Evolutionary conservation across 2,797 vertebrate genomes (phyloP).

Genomic region (Okamejei kenojei): DNA sequence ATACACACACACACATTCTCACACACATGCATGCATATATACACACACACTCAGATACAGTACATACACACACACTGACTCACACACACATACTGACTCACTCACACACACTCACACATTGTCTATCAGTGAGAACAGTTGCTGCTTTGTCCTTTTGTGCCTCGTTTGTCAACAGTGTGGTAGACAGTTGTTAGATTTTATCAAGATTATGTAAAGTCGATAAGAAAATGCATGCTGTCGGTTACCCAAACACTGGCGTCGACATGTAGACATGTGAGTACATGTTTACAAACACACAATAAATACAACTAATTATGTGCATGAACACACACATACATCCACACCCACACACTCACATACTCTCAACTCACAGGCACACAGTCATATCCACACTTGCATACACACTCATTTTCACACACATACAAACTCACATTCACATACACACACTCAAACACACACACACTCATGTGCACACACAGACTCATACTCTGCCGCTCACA

Average conservation of each 20-base stretch:
- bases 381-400: background rate
- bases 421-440: background rate
- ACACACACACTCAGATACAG: too few species aligned
- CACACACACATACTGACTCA: background rate
- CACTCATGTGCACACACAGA: background rate
- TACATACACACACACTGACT: too few species aligned
- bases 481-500: background rate
- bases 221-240: background rate
- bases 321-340: background rate
- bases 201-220: background rate
- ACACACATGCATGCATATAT: background rate
- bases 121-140: background rate
- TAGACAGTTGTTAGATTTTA: background rate
- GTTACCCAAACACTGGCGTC: background rate
- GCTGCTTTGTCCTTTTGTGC: background rate
- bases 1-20: too few species aligned
- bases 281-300: background rate
- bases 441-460: background rate
- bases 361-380: too few species aligned
- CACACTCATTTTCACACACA: background rate
- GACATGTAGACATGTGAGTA: background rate
- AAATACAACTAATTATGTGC: too few species aligned
- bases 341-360: background rate
- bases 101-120: background rate
- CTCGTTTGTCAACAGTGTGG: background rate